A percentile compares a stretch with the other conserved stretches of the same genome.
Conservation (phyloP, 2,888 invertebrate species). For the Oscheius sp. region DNA sequence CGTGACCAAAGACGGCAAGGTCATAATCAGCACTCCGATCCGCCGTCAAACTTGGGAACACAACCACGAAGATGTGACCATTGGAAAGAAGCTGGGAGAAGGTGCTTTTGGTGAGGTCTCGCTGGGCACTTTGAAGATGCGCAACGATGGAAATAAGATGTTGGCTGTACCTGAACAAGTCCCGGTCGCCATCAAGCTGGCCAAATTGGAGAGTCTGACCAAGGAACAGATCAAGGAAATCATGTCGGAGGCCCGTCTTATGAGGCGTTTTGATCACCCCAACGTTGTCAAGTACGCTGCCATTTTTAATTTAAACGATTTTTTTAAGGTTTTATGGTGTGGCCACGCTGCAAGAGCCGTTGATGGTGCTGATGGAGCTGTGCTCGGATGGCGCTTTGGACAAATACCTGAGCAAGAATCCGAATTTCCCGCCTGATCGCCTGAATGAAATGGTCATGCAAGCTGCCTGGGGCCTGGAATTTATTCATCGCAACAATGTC, state of each 20-base stretch:
- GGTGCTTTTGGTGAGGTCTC: constrained; percentile 67
- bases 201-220: constrained; percentile 57
- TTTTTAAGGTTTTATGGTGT: not conserved
- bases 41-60: constrained; percentile 61
- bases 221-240: constrained; percentile 66
- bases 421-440: not conserved
- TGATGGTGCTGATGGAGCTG: constrained; percentile 11
- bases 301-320: not conserved
- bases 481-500: constrained; percentile 47
- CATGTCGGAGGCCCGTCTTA: constrained; percentile 61
- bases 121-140: constrained; percentile 7
- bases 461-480: constrained; percentile 59
- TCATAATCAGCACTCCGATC: constrained; percentile 34
- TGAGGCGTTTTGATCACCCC: constrained; percentile 60
- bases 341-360: constrained; percentile 1
- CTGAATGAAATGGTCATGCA: constrained; percentile 30
- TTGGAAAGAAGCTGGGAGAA: constrained; percentile 64
- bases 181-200: constrained; percentile 36
- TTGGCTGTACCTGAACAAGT: no score
- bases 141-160: not conserved
- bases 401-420: not conserved
- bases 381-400: not conserved
- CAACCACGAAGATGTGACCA: constrained; percentile 56
- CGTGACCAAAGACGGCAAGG: not conserved
- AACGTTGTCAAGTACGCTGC: constrained; percentile 56